phyloP scores from a whole-genome alignment of 2,797 vertebrate species.

The Sebastes steindachneri region DNA sequence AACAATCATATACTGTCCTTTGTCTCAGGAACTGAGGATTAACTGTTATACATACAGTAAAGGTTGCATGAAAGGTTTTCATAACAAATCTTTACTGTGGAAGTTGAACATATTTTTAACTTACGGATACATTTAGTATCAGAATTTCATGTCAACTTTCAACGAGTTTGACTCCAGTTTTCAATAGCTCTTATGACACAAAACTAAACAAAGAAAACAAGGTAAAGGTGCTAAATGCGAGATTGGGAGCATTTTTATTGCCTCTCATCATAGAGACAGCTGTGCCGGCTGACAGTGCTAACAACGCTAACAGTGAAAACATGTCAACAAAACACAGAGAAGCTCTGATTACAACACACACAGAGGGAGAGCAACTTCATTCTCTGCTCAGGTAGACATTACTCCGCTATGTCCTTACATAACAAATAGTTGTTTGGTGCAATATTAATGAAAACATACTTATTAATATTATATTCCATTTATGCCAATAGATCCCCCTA shows the following conservation, averaged over 20 bases:
- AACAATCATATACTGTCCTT: slow-evolving; percentile 30
- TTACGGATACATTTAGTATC: neutral
- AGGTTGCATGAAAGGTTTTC: neutral
- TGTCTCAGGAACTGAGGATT: slow-evolving; percentile 22
- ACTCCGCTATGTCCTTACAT: neutral
- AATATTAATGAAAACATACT: neutral
- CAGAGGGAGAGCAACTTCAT: neutral
- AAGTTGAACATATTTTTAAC: neutral
- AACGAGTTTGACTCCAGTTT: neutral
- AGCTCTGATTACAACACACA: neutral
- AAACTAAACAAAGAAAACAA: neutral
- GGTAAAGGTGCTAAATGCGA: neutral
- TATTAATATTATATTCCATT: no score
- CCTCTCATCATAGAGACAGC: no score
- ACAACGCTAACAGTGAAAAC: no score
- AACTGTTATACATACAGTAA: neutral
- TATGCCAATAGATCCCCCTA: no score
- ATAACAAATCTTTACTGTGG: neutral
- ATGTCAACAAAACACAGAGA: no score
- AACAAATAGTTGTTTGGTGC: neutral
- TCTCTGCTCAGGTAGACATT: neutral
- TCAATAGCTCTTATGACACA: neutral
- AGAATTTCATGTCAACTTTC: neutral
- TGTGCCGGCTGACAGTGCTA: no score
- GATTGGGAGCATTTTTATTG: no score